These are phyloP conservation scores for Onychostruthus taczanowskii DNA, from an alignment of 2,113 vertebrate species.

Conservation along the genomic window DNA sequence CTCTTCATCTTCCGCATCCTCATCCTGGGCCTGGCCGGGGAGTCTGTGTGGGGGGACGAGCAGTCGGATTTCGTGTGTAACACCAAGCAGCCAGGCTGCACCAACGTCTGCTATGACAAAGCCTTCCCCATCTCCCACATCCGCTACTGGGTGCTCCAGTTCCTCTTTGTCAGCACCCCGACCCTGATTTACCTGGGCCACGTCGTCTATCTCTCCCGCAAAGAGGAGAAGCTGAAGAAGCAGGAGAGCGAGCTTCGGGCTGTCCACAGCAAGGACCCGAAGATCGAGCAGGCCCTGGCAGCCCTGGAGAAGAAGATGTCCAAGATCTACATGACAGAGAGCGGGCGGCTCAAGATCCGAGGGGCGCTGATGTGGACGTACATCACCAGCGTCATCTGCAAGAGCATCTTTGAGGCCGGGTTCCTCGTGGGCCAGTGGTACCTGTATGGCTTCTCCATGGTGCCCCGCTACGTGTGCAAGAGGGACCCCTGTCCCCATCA, in stretches of 20 bases:
- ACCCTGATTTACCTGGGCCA: constrained; percentile 93
- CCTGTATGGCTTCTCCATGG: constrained; percentile 88
- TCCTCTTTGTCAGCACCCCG: constrained; percentile 94
- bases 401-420: constrained; percentile 84
- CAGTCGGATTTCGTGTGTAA: constrained; percentile 92
- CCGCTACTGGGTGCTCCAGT: constrained; percentile 96
- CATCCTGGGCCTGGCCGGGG: constrained; percentile 86
- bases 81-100: constrained; percentile 90
- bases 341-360: constrained; percentile 69
- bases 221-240: constrained; percentile 69
- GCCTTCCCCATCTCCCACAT: constrained; percentile 98
- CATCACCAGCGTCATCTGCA: constrained; percentile 81
- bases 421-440: constrained; percentile 91
- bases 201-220: constrained; percentile 78
- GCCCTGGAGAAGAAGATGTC: constrained; percentile 71
- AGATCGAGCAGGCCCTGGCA: constrained; percentile 36
- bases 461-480: constrained; percentile 80
- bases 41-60: constrained; percentile 96
- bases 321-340: constrained; percentile 69
- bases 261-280: constrained; percentile 54
- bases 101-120: constrained; percentile 89
- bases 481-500: constrained; percentile 84
- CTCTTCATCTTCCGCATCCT: constrained; percentile 97
- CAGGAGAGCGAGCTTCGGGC: constrained; percentile 70
- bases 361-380: constrained; percentile 88